phyloP scores from a whole-genome alignment of 2,113 vertebrate species.

The Lagopus leucura region DNA sequence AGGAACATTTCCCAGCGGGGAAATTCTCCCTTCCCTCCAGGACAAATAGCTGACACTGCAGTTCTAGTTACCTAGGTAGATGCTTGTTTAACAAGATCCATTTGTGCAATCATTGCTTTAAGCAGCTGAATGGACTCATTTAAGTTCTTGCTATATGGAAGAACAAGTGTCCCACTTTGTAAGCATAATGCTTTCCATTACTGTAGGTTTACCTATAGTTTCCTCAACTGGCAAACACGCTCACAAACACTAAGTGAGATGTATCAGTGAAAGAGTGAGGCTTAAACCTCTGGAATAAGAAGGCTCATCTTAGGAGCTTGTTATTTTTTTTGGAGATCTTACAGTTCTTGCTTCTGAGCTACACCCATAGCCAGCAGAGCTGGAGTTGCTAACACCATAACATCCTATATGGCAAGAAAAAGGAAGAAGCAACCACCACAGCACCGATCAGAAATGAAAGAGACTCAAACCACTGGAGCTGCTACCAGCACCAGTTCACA shows the following conservation, averaged over 20 bases:
- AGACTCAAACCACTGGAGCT: neutral
- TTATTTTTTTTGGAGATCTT: neutral
- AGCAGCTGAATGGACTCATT: neutral
- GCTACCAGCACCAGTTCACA: neutral
- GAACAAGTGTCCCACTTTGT: neutral
- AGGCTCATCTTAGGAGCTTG: rapidly evolving
- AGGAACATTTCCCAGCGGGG: neutral
- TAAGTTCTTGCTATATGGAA: too few relatives aligned
- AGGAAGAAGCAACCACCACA: neutral
- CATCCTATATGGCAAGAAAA: neutral
- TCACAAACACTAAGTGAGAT: neutral
- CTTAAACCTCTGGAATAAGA: neutral
- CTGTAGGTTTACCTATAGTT: neutral
- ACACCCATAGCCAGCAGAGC: neutral
- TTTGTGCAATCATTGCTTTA: neutral
- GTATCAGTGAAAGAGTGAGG: neutral
- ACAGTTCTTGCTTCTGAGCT: neutral
- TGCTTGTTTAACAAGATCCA: neutral
- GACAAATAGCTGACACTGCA: neutral
- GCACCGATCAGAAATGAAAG: neutral
- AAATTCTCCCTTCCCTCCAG: neutral
- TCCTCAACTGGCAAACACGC: neutral
- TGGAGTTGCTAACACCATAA: neutral
- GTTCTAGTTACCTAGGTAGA: neutral
- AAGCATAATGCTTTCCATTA: neutral